Base-by-base conservation (phyloP, 2,888 invertebrate species). In the Pseudococcus viburni region DNA sequence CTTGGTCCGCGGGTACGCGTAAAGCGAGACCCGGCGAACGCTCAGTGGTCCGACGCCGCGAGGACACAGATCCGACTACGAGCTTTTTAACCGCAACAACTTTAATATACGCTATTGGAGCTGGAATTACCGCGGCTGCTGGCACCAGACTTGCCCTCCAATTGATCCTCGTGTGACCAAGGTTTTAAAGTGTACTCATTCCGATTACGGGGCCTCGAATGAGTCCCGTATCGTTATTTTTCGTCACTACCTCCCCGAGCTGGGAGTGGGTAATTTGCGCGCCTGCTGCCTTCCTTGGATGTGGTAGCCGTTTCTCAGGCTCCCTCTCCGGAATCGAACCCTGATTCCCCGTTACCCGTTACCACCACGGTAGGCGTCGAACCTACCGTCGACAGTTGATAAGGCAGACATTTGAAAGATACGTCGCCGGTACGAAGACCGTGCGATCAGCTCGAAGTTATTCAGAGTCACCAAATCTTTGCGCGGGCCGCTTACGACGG, bases 341-440 rank as follows among this genome's bases (percentile, higher is more conserved):
- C 94, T 94, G 93, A 94, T 94, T 94, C 94, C 93, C 94, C 94
- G 94, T 94, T 94, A 94, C 94, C 93, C 94, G 94, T 94, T 92
- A 93, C 93, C 92, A 93, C 94, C 94, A 94, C 93, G 94, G 94
- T 94, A 94, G 93, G 93, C 94, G 92, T 92, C 92, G 93, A 93
- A 92, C 93, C 93, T 94, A 94, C 94, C 94, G 93, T 94, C 94
- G 93, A 93, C 92, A 94, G 93, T 93, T 94, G 94, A 94, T 94
- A 94, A 93, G 94, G 93, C 94, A 94, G 94, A 94, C 93, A 94
- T 93, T 94, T 93, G 93, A 94, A 93, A 92, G 93, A 93, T 92
- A 92, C 92, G 93, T 93, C 93, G 93, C 93, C 93, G 92, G 93
- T 92, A 91, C 93, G 90, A 91, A 89, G 92, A 91, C 92, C 91